phyloP scores from a whole-genome alignment of 2,888 invertebrate species.

The Protodeltote pygarga region DNA sequence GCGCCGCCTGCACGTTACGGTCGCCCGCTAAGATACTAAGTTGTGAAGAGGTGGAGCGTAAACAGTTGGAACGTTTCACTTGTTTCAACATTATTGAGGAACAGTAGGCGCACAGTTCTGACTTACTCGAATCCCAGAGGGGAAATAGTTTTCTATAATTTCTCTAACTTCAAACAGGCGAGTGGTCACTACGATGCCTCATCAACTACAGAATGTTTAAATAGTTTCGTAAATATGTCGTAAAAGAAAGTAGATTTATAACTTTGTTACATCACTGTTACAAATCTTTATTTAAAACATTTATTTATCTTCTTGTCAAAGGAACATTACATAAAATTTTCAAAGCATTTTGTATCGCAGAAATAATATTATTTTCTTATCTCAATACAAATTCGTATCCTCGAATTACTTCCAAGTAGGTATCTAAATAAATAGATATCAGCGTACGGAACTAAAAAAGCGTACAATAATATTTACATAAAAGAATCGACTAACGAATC shows the following conservation, averaged over 20 bases:
- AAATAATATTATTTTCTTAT: slow-evolving; percentile 6
- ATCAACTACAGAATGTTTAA: neutral
- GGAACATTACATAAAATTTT: neutral
- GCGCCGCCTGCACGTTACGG: slow-evolving; percentile 75
- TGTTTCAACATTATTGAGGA: slow-evolving; percentile 55
- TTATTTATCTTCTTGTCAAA: neutral
- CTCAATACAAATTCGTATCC: slow-evolving; percentile 11
- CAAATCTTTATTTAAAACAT: too few species aligned
- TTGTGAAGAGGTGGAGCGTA: slow-evolving; percentile 55
- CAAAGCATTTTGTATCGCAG: neutral
- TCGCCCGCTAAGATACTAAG: slow-evolving; percentile 56
- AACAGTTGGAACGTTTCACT: slow-evolving; percentile 61
- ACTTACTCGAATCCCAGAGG: slow-evolving; percentile 31
- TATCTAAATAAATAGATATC: slow-evolving; percentile 33
- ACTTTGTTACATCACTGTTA: too few species aligned
- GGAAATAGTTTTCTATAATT: slow-evolving; percentile 27
- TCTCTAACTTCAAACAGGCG: slow-evolving; percentile 10
- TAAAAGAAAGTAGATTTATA: too few species aligned
- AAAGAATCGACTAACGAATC: slow-evolving; percentile 66
- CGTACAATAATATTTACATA: slow-evolving; percentile 63
- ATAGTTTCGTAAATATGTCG: neutral
- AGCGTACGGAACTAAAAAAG: slow-evolving; percentile 36
- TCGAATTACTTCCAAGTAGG: slow-evolving; percentile 16
- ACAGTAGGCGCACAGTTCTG: slow-evolving; percentile 28
- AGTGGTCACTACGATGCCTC: neutral